Evolutionary conservation across 2,113 vertebrate species (phyloP).

Genomic region (Saguinus midas): DNA sequence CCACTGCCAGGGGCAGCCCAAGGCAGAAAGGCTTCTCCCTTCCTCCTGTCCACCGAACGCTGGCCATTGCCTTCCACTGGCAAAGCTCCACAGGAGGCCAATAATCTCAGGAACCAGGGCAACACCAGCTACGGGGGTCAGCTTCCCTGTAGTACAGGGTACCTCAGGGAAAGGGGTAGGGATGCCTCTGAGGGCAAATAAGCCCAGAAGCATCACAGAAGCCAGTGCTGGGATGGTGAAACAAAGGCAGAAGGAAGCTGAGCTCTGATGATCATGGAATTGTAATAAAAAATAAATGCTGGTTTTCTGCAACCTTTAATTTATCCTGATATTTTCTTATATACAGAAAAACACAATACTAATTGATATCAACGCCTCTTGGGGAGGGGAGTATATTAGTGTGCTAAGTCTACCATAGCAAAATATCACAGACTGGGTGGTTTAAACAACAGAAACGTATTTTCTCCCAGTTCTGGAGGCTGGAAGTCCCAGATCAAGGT

Average conservation of each 20-base stretch:
- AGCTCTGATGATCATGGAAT: background rate
- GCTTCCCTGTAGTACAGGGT: background rate
- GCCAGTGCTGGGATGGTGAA: background rate
- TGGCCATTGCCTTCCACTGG: background rate
- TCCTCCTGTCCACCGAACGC: background rate
- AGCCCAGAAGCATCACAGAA: background rate
- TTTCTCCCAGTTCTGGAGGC: background rate
- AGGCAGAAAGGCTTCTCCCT: background rate
- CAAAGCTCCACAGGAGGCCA: background rate
- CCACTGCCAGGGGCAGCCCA: background rate
- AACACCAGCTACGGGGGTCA: background rate
- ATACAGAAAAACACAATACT: background rate
- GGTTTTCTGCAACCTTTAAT: background rate
- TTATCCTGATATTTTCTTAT: background rate
- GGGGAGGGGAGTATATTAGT: background rate
- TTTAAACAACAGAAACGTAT: background rate
- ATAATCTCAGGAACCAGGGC: background rate
- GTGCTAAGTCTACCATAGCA: background rate
- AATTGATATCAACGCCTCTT: background rate
- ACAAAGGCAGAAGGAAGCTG: background rate
- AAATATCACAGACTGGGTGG: background rate
- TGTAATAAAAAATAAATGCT: background rate
- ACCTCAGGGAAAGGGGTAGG: background rate
- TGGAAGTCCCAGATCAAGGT: background rate
- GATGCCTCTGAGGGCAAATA: background rate